A percentile compares a stretch with the other conserved stretches of the same genome.
Evolutionary conservation across 2,888 invertebrate genomes (phyloP).

Genomic region (Chymomyza amoena): DNA sequence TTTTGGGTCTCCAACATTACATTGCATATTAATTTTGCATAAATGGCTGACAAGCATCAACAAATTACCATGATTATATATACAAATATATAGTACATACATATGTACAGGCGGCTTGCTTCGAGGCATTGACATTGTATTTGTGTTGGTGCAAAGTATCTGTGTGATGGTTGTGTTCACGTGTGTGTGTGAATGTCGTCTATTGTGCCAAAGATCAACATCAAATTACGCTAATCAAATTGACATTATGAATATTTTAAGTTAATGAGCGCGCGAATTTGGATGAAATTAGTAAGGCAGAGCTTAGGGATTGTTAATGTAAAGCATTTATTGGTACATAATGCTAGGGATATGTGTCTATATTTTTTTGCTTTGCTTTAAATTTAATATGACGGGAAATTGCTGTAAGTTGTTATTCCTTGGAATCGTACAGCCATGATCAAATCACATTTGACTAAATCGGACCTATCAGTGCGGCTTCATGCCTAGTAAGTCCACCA

Average conservation of each 20-base stretch:
- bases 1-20: slow-evolving; percentile 17
- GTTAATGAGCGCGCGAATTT: slow-evolving; percentile 68
- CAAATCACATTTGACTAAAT: too few relatives aligned
- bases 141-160: background rate
- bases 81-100: background rate
- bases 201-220: slow-evolving; percentile 47
- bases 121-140: background rate
- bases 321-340: background rate
- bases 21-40: slow-evolving; percentile 71
- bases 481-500: too few relatives aligned
- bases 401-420: too few relatives aligned
- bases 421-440: too few relatives aligned
- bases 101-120: background rate
- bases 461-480: too few relatives aligned
- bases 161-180: background rate
- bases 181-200: background rate
- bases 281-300: slow-evolving; percentile 2
- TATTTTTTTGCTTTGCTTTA: too few relatives aligned
- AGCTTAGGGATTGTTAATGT: background rate
- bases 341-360: background rate
- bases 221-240: slow-evolving; percentile 73
- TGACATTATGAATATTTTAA: slow-evolving; percentile 70
- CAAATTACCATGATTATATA: slow-evolving; percentile 24
- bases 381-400: too few relatives aligned
- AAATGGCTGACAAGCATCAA: slow-evolving; percentile 44